Evolutionary conservation across 2,888 invertebrate species (phyloP).

Genomic region (Cerastoderma edule): DNA sequence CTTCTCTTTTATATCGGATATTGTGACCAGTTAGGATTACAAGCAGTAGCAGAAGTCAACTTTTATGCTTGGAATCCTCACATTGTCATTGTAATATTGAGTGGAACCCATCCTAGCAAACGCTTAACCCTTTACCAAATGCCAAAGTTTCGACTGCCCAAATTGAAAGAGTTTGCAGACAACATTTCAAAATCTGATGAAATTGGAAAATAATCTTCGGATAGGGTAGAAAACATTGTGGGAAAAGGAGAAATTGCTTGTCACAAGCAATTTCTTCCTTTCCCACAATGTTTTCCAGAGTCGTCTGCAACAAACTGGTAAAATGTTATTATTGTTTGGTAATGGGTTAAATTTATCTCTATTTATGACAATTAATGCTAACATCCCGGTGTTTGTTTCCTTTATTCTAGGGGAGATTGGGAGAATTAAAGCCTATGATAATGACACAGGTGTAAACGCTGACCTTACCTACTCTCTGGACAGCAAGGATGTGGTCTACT

Average conservation of each 20-base stretch:
- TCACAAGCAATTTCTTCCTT: slow-evolving; percentile 4
- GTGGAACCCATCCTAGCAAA: no score
- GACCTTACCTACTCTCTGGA: slow-evolving; percentile 67
- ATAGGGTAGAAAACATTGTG: not conserved
- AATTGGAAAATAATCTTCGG: not conserved
- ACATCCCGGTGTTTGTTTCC: not conserved
- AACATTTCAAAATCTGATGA: slow-evolving; percentile 1
- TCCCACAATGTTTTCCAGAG: not conserved
- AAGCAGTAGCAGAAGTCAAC: no score
- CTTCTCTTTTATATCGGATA: no score
- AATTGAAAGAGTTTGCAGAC: no score
- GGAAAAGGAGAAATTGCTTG: no score
- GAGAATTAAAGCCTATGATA: slow-evolving; percentile 94
- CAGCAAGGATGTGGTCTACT: slow-evolving; percentile 21
- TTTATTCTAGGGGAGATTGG: no score
- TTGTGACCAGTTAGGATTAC: no score
- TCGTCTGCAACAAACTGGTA: not conserved
- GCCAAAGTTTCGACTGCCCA: no score
- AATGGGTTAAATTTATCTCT: not conserved
- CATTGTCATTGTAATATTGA: no score
- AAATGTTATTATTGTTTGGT: not conserved
- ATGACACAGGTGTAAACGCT: slow-evolving; percentile 98
- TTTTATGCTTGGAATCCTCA: no score
- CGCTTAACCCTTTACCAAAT: no score
- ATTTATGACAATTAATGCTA: not conserved